phyloP scores from a whole-genome alignment of 2,888 invertebrate genomes.

The Drosophila nr. fundita region DNA sequence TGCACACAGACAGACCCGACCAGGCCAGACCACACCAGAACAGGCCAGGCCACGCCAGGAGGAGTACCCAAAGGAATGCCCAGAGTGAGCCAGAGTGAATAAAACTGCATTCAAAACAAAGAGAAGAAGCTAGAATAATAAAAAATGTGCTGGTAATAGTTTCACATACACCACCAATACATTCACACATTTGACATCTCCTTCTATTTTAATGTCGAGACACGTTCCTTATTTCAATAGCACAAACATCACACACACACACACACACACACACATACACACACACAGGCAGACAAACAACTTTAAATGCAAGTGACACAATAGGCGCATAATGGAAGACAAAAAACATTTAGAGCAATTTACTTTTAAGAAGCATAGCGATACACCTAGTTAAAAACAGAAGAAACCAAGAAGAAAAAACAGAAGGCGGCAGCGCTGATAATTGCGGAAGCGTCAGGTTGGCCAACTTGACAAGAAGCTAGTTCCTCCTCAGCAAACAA shows the following conservation, averaged over 20 bases:
- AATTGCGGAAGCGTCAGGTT: conserved; percentile 78
- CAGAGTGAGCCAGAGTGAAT: conserved; percentile 18
- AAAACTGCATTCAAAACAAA: conserved; percentile 60
- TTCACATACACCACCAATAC: conserved; percentile 45
- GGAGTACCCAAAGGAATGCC: conserved; percentile 35
- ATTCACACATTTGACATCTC: conserved; percentile 61
- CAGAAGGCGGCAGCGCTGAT: conserved; percentile 59
- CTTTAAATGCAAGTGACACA: conserved; percentile 72
- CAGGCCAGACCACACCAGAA: not conserved
- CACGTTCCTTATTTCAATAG: conserved; percentile 60
- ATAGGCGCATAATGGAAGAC: conserved; percentile 70
- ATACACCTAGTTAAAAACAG: conserved; percentile 56
- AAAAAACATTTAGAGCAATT: conserved; percentile 70
- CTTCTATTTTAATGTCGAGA: conserved; percentile 59
- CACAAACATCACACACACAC: conserved; percentile 13
- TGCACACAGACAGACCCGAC: conserved; percentile 11
- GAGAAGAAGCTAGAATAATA: conserved; percentile 56
- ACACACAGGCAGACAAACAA: conserved; percentile 26
- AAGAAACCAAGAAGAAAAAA: conserved; percentile 36
- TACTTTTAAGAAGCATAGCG: conserved; percentile 61
- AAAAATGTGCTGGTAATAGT: conserved; percentile 39
- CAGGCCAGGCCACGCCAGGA: not conserved
- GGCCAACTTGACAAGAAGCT: conserved; percentile 66
- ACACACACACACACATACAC: conserved; percentile 19
- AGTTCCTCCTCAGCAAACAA: conserved; percentile 53